A percentile compares a stretch with the other conserved stretches of the same genome.
These are phyloP conservation scores for Neodontobutis hainanensis DNA, from an alignment of 2,113 vertebrate genomes.

Conservation along the genomic window DNA sequence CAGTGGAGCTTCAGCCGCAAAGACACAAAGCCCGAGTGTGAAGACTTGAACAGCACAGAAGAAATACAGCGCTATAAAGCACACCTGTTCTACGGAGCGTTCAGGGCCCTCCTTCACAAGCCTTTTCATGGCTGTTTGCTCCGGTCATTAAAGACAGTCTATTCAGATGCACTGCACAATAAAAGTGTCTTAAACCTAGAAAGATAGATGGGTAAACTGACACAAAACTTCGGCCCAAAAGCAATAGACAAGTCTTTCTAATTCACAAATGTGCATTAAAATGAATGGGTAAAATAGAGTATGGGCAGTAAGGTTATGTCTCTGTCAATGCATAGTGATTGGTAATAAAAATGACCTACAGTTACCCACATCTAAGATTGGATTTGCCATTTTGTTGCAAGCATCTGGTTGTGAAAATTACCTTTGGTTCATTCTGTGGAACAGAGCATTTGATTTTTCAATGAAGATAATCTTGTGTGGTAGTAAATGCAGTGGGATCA, in stretches of 20 bases:
- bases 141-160: constrained; percentile 51
- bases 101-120: constrained; percentile 45
- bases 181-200: constrained; percentile 20
- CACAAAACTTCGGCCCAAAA: background rate
- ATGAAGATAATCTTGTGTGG: background rate
- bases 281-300: background rate
- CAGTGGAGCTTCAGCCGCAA: constrained; percentile 37
- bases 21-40: constrained; percentile 18
- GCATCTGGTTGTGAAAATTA: background rate
- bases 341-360: constrained; percentile 12
- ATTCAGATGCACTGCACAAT: constrained; percentile 47
- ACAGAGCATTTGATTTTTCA: constrained; percentile 1
- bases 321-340: constrained; percentile 11
- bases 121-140: constrained; percentile 52
- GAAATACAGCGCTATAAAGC: constrained; percentile 58
- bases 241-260: background rate
- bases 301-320: background rate
- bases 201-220: background rate
- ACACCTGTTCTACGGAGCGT: constrained; percentile 65
- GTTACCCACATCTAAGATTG: background rate
- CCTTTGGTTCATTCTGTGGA: constrained; percentile 2
- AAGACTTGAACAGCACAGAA: constrained; percentile 42
- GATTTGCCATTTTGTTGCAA: constrained; percentile 8
- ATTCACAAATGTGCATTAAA: constrained; percentile 11
- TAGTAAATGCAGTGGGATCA: background rate